These are phyloP conservation scores for Yasuhikotakia modesta DNA, from an alignment of 2,797 vertebrate genomes.

Conservation along the genomic window DNA sequence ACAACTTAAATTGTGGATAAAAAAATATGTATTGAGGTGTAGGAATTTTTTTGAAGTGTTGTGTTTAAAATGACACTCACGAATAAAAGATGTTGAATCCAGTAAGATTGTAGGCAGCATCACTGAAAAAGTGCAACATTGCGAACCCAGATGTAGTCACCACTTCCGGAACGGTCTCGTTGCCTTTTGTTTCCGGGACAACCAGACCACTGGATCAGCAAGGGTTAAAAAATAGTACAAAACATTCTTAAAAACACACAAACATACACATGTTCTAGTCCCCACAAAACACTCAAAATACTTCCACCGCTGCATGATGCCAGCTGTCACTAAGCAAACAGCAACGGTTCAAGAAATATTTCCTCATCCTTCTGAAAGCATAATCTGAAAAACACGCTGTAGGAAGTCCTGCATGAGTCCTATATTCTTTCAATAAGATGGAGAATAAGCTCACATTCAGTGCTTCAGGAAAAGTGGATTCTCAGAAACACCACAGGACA, in stretches of 20 bases:
- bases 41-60: too few species aligned
- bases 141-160: conserved; percentile 96
- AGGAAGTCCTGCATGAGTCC: background rate
- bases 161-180: conserved; percentile 97
- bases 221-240: conserved; percentile 1
- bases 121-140: conserved; percentile 97
- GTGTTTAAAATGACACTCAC: conserved; percentile 77
- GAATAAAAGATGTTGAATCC: conserved; percentile 99
- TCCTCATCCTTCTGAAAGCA: background rate
- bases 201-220: conserved; percentile 85
- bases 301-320: background rate
- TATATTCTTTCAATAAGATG: conserved; percentile 1
- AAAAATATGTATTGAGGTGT: background rate
- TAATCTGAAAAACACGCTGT: background rate
- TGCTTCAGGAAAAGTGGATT: background rate
- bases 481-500: conserved; percentile 11
- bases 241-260: background rate
- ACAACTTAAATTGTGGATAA: too few species aligned
- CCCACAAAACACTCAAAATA: background rate
- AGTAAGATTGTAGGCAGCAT: conserved; percentile 96
- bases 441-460: conserved; percentile 9
- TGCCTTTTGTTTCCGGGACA: conserved; percentile 89
- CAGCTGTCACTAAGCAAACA: background rate
- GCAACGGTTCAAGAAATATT: background rate
- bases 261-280: background rate